A percentile compares a stretch with the other conserved stretches of the same genome.
Evolutionary conservation across 2,888 invertebrate genomes (phyloP).

Genomic region (Gastracanthus pulcherrimus): DNA sequence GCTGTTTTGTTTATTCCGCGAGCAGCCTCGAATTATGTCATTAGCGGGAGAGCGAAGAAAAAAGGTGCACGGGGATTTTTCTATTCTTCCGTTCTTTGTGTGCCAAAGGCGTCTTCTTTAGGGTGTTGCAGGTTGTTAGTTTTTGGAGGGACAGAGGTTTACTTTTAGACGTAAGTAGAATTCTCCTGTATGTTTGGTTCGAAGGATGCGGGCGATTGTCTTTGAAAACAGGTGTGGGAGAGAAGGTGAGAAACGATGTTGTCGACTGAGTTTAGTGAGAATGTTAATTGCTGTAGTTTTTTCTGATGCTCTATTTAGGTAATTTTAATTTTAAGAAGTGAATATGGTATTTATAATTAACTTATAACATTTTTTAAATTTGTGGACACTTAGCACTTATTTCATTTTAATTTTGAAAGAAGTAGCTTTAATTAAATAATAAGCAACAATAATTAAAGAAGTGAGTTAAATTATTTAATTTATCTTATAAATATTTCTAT

Average conservation of each 20-base stretch:
- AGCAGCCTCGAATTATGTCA: constrained; percentile 15
- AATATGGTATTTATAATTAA: too few species aligned
- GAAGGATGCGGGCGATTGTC: not conserved
- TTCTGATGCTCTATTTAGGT: not conserved
- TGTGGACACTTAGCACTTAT: too few species aligned
- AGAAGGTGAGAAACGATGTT: not conserved
- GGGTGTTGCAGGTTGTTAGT: too few species aligned
- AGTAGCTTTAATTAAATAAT: too few species aligned
- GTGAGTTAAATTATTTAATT: not conserved
- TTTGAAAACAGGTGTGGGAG: not conserved
- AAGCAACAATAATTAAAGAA: too few species aligned
- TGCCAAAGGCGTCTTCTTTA: not conserved
- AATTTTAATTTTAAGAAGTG: not conserved
- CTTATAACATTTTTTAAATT: too few species aligned
- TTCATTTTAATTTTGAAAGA: too few species aligned
- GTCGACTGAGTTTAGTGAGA: not conserved
- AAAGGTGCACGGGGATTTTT: too few species aligned
- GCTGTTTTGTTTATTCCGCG: not conserved
- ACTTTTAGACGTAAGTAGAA: constrained; percentile 30
- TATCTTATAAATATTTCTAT: not conserved
- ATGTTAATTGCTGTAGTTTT: not conserved
- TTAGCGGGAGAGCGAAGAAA: too few species aligned
- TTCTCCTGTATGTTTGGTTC: not conserved
- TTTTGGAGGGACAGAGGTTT: constrained; percentile 34
- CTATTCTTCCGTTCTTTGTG: not conserved